Evolutionary conservation across 2,113 vertebrate species (phyloP), one percentile per base, ranked within the genome.

Genomic region (Calyptomena viridis): DNA sequence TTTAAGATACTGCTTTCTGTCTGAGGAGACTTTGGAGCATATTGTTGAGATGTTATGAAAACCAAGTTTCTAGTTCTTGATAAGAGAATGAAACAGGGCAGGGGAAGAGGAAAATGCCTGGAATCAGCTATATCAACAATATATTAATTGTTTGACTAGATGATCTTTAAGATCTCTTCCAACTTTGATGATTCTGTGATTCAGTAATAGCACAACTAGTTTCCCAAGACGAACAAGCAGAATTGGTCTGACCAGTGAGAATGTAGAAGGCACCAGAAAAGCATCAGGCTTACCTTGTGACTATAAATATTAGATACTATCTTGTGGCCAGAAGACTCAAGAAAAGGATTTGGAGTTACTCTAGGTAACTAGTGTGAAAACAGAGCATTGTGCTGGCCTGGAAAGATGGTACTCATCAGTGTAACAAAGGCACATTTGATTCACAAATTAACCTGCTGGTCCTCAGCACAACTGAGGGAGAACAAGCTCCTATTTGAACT

Each of bases 321-420:
- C 60, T 84, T 71, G 16, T 0, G 0, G 12, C 12, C 50, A 84
- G 58, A 71, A 58, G n/a, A 31, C 20, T 68, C 1, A 0, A 35
- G 11, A 21, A 75, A 78, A 76, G 17, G 21, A 31, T 46, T 69
- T 60, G 17, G 35, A 69, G 37, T 53, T 81, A 83, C 28, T 55
- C 20, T 23, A n/a, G 44, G 39, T 33, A 86, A 69, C 76, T 52
- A 56, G 52, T 2, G 12, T 31, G 30, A 85, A 62, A 22, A 31
- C n/a, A 33, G 11, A 1, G 4, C 33, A 55, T 37, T 13, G 7
- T 6, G 3, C 35, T 87, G 58, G 60, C 31, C 62, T 53, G n/a
- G 31, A 59, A 83, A 91, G 75, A 74, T 14, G 79, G 31, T 37
- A 40, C 8, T 60, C 7, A 0, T 58, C 56, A 64, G 23, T 33